phyloP scores from a whole-genome alignment of 2,888 invertebrate genomes.

The Smittia sp. region DNA sequence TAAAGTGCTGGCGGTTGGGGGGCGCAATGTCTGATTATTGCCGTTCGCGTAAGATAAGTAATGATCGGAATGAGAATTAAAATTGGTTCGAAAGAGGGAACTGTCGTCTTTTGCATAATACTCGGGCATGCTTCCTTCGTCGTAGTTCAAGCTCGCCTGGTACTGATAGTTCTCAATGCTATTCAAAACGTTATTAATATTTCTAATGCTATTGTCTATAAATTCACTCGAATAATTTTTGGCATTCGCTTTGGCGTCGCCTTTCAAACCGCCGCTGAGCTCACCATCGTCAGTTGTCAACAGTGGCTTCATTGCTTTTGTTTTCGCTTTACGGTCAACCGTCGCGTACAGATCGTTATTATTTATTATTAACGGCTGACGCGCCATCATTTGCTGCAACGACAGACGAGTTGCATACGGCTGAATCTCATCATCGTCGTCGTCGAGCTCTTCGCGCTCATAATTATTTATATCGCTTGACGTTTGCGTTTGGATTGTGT shows the following conservation, averaged over 20 bases:
- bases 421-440: conserved; percentile 50
- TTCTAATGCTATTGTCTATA: conserved; percentile 52
- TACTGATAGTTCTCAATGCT: conserved; percentile 37
- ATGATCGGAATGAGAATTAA: conserved; percentile 42
- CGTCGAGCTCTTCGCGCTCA: conserved; percentile 52
- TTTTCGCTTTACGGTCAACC: conserved; percentile 53
- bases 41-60: conserved; percentile 27
- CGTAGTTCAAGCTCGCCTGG: conserved; percentile 27
- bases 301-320: conserved; percentile 45
- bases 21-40: conserved; percentile 24
- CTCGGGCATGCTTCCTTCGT: conserved; percentile 39
- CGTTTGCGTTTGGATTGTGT: conserved; percentile 40
- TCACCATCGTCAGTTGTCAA: conserved; percentile 24
- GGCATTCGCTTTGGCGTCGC: conserved; percentile 14
- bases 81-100: conserved; percentile 20
- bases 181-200: conserved; percentile 45
- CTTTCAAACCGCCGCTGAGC: not conserved
- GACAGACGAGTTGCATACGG: conserved; percentile 48
- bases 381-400: conserved; percentile 18
- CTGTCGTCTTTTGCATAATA: conserved; percentile 39
- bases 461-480: conserved; percentile 36
- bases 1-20: conserved; percentile 49
- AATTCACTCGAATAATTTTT: conserved; percentile 48
- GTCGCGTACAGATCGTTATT: conserved; percentile 53
- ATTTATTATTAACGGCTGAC: conserved; percentile 35